Evolutionary conservation across 1,140 invertebrate genomes (phyloP), one percentile per base, ranked within the genome.

Genomic region (Zaprionus taronus): DNA sequence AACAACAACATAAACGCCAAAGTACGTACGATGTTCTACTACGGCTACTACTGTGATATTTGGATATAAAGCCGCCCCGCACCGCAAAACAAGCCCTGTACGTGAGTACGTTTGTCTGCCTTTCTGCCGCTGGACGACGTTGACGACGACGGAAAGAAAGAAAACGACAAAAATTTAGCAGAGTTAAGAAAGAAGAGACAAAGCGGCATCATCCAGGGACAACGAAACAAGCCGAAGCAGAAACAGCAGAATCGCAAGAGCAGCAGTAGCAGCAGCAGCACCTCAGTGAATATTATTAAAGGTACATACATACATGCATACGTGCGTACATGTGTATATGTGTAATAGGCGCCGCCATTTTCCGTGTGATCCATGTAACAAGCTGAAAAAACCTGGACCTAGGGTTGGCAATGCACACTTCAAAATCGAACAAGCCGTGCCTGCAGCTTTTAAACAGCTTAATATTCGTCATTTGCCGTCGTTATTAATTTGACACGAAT

Each of bases 271-370:
- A 38, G 34, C 70, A 72, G 53, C 57, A 67, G 20, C 70, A 57
- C 55, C 60, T 67, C 74, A 62, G 74, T 77, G 70, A 77, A 77
- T 77, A 72, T 77, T 77, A 72, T 72, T 72, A 77, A 77, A 77
- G 74, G 74, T 77, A 77, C 62, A 67, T 66, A 77, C 62, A 67
- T 66, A 56, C 55, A 65, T 49, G 22, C 61, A 26, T 58, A 62
- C 36, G 20, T 63, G 41, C 28, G 63, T 69, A 69, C 53, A 69
- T 72, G 55, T 66, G 41, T 71, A 72, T 63, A 61, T 77, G 81
- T 84, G 74, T 84, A 84, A 84, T 66, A 71, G 82, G 82, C 82
- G 82, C 82, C 82, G 82, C 82, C 82, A 84, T 84, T 85, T 84
- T 84, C 69, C 79, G 79, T 85, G 84, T 67, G 69, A 77, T 76